A percentile compares a stretch with the other conserved stretches of the same genome.
phyloP scores from a whole-genome alignment of 1,140 invertebrate species.

The Goniozus legneri region DNA sequence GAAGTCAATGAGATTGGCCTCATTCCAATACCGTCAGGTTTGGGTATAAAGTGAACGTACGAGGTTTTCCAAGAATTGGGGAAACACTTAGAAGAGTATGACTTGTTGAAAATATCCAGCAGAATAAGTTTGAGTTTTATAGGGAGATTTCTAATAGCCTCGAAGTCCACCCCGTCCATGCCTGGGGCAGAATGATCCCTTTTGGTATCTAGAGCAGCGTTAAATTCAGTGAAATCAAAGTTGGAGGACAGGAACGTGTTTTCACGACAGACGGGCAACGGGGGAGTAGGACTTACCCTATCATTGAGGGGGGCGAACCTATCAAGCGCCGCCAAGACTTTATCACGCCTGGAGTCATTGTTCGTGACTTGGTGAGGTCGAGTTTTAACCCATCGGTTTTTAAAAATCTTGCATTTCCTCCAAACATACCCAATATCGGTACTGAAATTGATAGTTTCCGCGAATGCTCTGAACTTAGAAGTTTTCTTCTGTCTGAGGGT shows the following conservation, averaged over 20 bases:
- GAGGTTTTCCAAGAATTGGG: slow-evolving; percentile 1
- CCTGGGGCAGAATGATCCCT: slow-evolving; percentile 5
- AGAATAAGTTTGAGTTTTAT: slow-evolving; percentile 10
- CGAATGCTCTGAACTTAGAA: slow-evolving; percentile 3
- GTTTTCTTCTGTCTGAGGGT: neutral
- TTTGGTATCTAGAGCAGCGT: neutral
- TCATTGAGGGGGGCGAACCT: slow-evolving; percentile 1
- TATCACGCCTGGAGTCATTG: neutral
- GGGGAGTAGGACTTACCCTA: neutral
- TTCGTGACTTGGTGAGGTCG: neutral
- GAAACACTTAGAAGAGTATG: slow-evolving; percentile 2
- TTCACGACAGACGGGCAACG: neutral
- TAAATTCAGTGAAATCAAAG: slow-evolving; percentile 11
- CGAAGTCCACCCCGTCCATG: slow-evolving; percentile 8
- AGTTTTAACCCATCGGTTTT: slow-evolving; percentile 11
- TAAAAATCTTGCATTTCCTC: slow-evolving; percentile 19
- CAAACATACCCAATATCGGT: slow-evolving; percentile 5
- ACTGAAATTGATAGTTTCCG: neutral
- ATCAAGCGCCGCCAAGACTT: neutral
- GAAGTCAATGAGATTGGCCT: slow-evolving; percentile 12
- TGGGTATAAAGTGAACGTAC: slow-evolving; percentile 11
- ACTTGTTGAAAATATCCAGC: slow-evolving; percentile 11
- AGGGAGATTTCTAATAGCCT: slow-evolving; percentile 5
- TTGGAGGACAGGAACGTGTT: slow-evolving; percentile 5
- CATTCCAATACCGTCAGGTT: neutral